Base-by-base conservation (phyloP, 1,140 invertebrate species). In the Drosophila mayri region DNA sequence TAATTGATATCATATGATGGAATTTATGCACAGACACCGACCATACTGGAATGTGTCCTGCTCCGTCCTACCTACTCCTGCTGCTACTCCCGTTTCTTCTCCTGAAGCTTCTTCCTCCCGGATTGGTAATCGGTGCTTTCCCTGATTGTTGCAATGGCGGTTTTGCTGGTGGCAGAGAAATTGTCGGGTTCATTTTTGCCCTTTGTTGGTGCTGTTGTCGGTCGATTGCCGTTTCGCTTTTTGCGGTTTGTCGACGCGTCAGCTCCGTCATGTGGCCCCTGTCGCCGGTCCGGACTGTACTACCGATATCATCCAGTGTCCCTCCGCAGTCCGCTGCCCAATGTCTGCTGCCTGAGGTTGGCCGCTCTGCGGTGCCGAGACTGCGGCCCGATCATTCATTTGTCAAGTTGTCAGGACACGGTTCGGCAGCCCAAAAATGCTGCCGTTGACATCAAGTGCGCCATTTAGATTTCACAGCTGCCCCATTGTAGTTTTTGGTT, bases 1-100 rank as follows among this genome's bases (percentile, higher is more conserved):
- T 87, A 87, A 87, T 87, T 87, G 84, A 87, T 87, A 87, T 87
- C 84, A 88, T 87, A 87, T 87, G 84, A 87, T 87, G 84, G 84
- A 87, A 87, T 88, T 87, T 88, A 87, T 87, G 84, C 80, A 81
- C 84, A 87, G 84, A 80, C 84, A 68, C 63, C 65, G 52, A 35
- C 60, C 59, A 32, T 16, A 41, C 44, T 35, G 25, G 47, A 63
- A 49, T 46, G 28, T 5, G 41, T 30, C 46, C 16, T 11, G 35
- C 32, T n/a, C 30, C 18, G 3, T 32, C 43, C 22, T 61, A 25
- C 47, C 32, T 37, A 12, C 50, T 37, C 30, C 32, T 38, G 18
- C 7, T 35, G 30, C 49, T 54, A 16, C 37, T n/a, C 57, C 37
- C 14, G 40, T n/a, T 14, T 38, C 44, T 30, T 60, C 25, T 74